Conservation (phyloP, 2,888 invertebrate species). For the Erebia ligea region DNA sequence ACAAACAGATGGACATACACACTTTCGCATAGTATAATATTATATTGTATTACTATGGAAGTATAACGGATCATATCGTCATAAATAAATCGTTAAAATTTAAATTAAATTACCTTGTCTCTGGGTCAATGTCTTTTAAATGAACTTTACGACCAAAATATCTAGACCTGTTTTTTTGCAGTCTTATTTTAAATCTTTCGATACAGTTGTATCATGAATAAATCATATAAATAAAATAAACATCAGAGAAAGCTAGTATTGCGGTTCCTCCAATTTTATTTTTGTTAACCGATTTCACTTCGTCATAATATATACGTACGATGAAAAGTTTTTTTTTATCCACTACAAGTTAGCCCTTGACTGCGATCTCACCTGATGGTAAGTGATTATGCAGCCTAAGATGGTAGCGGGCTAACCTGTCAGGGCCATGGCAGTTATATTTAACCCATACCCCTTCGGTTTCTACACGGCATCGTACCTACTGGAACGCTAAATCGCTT, state of each 20-base stretch:
- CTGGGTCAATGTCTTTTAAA: neutral
- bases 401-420: too few relatives aligned
- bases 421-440: too few relatives aligned
- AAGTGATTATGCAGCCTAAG: too few relatives aligned
- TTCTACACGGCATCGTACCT: too few relatives aligned
- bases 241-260: neutral
- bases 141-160: neutral
- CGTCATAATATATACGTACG: too few relatives aligned
- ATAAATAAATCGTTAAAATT: neutral
- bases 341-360: too few relatives aligned
- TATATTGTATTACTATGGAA: neutral
- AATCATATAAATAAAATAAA: neutral
- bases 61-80: neutral
- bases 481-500: too few relatives aligned
- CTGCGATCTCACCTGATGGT: too few relatives aligned
- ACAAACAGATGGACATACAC: too few relatives aligned
- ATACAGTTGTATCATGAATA: neutral
- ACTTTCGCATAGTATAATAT: slow-evolving; percentile 8
- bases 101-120: neutral
- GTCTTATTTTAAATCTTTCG: neutral
- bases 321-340: too few relatives aligned
- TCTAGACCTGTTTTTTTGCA: neutral
- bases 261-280: neutral
- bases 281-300: too few relatives aligned
- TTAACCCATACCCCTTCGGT: too few relatives aligned